phyloP scores from a whole-genome alignment of 2,888 invertebrate genomes.

The Cyrtodaria siliqua region DNA sequence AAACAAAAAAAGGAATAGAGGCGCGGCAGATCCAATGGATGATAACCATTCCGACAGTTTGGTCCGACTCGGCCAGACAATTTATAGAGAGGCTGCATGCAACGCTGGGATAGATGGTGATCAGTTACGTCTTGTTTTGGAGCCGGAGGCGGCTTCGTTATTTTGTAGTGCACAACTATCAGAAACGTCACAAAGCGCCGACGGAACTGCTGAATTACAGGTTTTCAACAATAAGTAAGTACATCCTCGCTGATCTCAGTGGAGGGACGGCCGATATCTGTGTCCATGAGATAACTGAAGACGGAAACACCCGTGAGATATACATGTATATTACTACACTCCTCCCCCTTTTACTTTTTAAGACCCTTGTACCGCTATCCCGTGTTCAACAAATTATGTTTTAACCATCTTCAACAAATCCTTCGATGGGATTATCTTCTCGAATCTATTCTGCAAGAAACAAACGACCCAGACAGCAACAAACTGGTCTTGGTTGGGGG shows the following conservation, averaged over 20 bases:
- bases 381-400: too few species aligned
- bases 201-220: background rate
- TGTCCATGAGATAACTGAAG: background rate
- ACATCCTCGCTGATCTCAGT: background rate
- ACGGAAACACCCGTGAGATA: background rate
- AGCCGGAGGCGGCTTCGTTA: conserved; percentile 1
- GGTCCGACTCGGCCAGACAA: background rate
- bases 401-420: background rate
- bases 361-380: too few species aligned
- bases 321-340: background rate
- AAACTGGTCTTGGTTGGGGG: background rate
- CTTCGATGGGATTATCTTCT: background rate
- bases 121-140: background rate
- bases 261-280: conserved; percentile 7
- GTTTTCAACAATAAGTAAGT: background rate
- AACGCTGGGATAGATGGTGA: background rate
- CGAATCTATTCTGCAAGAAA: background rate
- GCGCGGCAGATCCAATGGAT: background rate
- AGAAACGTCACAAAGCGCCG: too few species aligned
- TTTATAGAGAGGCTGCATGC: background rate
- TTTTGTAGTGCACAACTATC: too few species aligned
- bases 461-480: background rate
- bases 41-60: background rate
- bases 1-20: background rate
- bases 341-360: too few species aligned